Conservation (phyloP, 2,888 invertebrate species). For the Toxonevra muliebris region DNA sequence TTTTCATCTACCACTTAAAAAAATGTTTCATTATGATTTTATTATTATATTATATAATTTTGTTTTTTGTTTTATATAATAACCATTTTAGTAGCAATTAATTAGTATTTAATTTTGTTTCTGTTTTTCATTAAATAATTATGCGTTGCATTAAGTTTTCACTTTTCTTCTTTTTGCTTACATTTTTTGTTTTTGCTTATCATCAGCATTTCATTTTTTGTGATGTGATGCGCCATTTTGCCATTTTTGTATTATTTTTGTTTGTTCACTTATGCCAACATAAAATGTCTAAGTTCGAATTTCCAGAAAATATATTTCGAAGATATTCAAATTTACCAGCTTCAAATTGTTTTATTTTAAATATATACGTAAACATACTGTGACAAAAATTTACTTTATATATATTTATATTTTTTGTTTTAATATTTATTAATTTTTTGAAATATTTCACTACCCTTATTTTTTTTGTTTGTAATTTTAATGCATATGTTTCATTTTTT, state of each 20-base stretch:
- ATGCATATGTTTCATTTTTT: conserved; percentile 38
- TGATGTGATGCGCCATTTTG: not conserved
- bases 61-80: not conserved
- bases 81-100: conserved; percentile 6
- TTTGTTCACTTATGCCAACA: conserved; percentile 4
- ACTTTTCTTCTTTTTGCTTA: too few relatives aligned
- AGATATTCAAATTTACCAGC: too few relatives aligned
- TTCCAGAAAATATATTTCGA: too few relatives aligned
- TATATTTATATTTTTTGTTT: conserved; percentile 29
- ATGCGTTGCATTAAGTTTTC: not conserved
- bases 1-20: conserved; percentile 27
- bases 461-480: conserved; percentile 34
- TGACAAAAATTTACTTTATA: conserved; percentile 23
- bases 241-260: not conserved
- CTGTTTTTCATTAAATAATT: not conserved
- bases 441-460: too few relatives aligned
- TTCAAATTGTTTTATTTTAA: too few relatives aligned
- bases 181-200: not conserved
- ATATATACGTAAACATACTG: too few relatives aligned
- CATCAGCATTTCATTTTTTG: not conserved
- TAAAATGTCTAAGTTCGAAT: too few relatives aligned
- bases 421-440: conserved; percentile 18
- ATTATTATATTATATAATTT: not conserved
- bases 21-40: conserved; percentile 20
- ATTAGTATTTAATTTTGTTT: not conserved